Base-by-base conservation (phyloP, 1,140 invertebrate genomes). In the Drosophila guanche region DNA sequence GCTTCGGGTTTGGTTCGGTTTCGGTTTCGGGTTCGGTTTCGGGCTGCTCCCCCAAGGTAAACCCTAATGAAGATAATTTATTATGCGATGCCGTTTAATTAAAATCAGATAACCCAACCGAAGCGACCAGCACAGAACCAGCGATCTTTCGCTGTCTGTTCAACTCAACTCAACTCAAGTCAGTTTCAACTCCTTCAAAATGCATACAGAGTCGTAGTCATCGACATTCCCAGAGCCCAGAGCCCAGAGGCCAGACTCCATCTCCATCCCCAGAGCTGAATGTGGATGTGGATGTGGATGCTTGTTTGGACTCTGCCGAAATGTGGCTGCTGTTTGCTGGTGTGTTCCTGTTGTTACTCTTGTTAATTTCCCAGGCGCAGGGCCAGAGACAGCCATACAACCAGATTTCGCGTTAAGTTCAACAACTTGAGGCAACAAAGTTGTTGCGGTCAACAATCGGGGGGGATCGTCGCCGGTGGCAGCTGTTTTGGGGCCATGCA, bases 71-170 rank as follows among this genome's bases (percentile, higher is more conserved):
- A 88, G 83, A 88, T 88, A 88, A 88, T 88, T 88, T 88, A 88
- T 88, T 88, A 88, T 88, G 63, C 83, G 83, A 88, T 88, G 84
- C 84, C 78, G 83, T 88, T 88, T 88, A 88, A 88, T 88, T 88
- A 88, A 88, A 88, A 88, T 88, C 83, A 84, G 83, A 88, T 88
- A 88, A 83, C 66, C 66, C 50, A 56, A 46, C 46, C 62, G 37
- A 66, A 43, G 45, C 46, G 45, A 25, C 59, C 62, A 63, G 50
- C 25, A 27, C 7, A 4, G 33, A 56, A 48, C 45, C 63, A 37
- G 40, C 66, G 57, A 77, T 85, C 65, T 54, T 58, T 74, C 77
- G 72, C 72, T 73, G 59, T 75, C 65, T 48, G 54, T 46, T 65
- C 37, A 61, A 47, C 50, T 68, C 42, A 61, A 47, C 50, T 68